These are phyloP conservation scores for Spodoptera exigua DNA, from an alignment of 2,888 invertebrate genomes.

Conservation along the genomic window DNA sequence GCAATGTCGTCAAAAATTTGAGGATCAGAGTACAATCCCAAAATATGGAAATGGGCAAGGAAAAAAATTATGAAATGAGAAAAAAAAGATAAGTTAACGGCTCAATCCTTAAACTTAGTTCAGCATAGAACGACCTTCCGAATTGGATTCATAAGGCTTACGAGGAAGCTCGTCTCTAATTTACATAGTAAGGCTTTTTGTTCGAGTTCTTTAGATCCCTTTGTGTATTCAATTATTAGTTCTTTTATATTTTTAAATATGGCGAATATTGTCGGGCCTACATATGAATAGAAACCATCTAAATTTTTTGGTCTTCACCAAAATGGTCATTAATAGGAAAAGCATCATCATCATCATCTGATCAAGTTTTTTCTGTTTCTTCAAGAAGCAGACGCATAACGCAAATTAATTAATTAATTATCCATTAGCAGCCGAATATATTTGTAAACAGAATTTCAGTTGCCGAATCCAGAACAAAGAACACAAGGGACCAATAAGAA, in stretches of 20 bases:
- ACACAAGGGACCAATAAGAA: not conserved
- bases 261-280: not conserved
- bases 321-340: too few relatives aligned
- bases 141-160: constrained; percentile 56
- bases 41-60: too few relatives aligned
- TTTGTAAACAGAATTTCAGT: too few relatives aligned
- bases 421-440: too few relatives aligned
- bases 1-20: not conserved
- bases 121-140: constrained; percentile 32
- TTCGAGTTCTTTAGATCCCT: constrained; percentile 42
- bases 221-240: constrained; percentile 42
- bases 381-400: too few relatives aligned
- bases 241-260: constrained; percentile 18
- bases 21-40: too few relatives aligned
- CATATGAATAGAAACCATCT: too few relatives aligned
- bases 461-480: not conserved
- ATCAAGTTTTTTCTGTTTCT: too few relatives aligned
- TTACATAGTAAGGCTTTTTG: constrained; percentile 54
- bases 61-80: not conserved
- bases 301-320: too few relatives aligned
- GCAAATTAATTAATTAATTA: too few relatives aligned
- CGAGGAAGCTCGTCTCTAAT: constrained; percentile 40
- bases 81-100: constrained; percentile 17
- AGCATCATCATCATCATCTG: too few relatives aligned
- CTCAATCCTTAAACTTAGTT: constrained; percentile 30